Evolutionary conservation across 2,113 vertebrate species (phyloP), one percentile per base, ranked within the genome.

Genomic region (Aphyosemion australe): DNA sequence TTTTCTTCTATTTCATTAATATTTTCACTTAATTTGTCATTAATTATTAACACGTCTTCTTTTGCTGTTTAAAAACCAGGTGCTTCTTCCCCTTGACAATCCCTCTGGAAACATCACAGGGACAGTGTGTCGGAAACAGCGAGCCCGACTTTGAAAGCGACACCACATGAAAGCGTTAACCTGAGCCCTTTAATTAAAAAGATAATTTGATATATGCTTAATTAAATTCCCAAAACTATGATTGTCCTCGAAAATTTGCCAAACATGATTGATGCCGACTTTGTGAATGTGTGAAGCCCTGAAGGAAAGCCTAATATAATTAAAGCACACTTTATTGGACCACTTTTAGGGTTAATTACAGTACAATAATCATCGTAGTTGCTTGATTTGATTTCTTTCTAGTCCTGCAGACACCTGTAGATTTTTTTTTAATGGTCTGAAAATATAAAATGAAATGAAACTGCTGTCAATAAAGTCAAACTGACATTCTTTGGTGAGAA

Each of bases 31-130:
- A 0, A 42, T 57, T 4, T 9, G 16, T 42, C 4, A 56, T 20
- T 3, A 45, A 26, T 13, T 3, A 16, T 9, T 67, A 20, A 49
- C 31, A 69, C 19, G 0, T 12, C 1, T 31, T 2, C 20, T 14
- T 34, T 74, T 46, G 5, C 7, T 8, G n/a, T n/a, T 59, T 34
- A 4, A n/a, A 52, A 8, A 21, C 70, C 19, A 99, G 96, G 95
- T 99, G 65, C 90, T 97, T 59, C 79, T 96, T 67, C 94, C 97
- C 9, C 78, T 94, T 48, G 97, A 99, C 72, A 89, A 92, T 79
- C 97, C 97, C 1, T 95, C 94, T 2, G 97, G 96, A 8, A 96
- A 91, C 88, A 99, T 97, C 47, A 87, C 94, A 31, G 96, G 95
- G n/a, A 98, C 93, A 0, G 88, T 98, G 32, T 79, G 92, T 74